Conservation (phyloP, 2,797 vertebrate species). For the Eleutherodactylus coqui region DNA sequence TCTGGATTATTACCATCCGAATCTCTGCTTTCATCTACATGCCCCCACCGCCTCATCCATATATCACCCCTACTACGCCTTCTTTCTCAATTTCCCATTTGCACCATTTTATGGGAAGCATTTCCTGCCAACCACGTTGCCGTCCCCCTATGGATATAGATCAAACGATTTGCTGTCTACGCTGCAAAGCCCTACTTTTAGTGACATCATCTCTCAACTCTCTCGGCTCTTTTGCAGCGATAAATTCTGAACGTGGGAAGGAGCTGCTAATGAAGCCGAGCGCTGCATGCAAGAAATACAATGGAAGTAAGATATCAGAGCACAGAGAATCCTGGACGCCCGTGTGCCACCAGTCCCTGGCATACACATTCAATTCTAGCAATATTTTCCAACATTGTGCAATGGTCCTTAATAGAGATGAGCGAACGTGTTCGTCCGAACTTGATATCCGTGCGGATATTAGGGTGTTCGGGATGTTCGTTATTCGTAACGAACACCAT, state of each 20-base stretch:
- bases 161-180: neutral
- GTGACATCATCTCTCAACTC: neutral
- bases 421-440: too few species aligned
- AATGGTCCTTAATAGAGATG: too few species aligned
- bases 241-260: neutral
- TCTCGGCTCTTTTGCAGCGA: neutral
- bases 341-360: neutral
- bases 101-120: neutral
- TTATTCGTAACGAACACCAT: too few species aligned
- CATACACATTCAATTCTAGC: neutral
- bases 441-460: too few species aligned
- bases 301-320: neutral
- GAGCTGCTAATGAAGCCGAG: slow-evolving; percentile 1
- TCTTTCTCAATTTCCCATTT: neutral
- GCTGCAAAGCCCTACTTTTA: neutral
- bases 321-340: neutral
- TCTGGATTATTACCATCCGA: neutral
- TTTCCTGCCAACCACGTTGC: neutral
- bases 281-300: neutral
- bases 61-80: neutral
- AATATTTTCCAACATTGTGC: neutral
- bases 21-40: neutral
- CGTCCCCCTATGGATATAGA: neutral
- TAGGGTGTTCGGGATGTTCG: too few species aligned
- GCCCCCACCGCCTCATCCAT: neutral